Evolutionary conservation across 2,113 vertebrate species (phyloP).

Genomic region (Baryphthengus martii): DNA sequence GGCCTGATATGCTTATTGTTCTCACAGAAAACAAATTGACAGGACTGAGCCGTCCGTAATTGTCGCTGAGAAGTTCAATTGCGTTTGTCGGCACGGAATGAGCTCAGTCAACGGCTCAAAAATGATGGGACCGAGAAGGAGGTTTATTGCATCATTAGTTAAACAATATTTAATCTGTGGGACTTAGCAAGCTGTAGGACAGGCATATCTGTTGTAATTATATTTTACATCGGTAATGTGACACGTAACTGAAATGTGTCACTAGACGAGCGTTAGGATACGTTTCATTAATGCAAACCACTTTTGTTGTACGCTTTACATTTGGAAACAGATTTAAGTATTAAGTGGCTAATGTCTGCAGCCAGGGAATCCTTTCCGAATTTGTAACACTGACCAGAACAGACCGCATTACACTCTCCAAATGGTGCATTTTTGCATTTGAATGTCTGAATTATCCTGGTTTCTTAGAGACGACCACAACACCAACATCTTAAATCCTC

Average conservation of each 20-base stretch:
- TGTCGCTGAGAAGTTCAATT: neutral
- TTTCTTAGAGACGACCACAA: conserved; percentile 87
- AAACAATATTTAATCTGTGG: conserved; percentile 61
- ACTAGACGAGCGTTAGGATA: conserved; percentile 54
- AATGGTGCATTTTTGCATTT: conserved; percentile 88
- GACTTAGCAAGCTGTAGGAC: conserved; percentile 51
- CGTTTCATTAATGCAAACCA: conserved; percentile 77
- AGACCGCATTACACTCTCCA: conserved; percentile 87
- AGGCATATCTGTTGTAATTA: conserved; percentile 73
- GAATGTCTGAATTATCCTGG: conserved; percentile 87
- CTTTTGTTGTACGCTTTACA: conserved; percentile 86
- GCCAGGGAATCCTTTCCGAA: conserved; percentile 83
- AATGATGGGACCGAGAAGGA: neutral
- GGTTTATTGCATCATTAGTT: conserved; percentile 52
- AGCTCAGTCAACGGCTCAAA: neutral
- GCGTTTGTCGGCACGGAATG: conserved; percentile 28
- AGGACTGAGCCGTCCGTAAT: neutral
- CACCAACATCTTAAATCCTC: conserved; percentile 94
- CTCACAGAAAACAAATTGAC: neutral
- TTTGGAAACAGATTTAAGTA: conserved; percentile 88
- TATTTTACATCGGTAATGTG: conserved; percentile 71
- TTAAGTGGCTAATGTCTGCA: conserved; percentile 85
- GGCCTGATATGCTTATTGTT: neutral
- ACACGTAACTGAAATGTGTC: conserved; percentile 74
- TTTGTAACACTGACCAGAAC: conserved; percentile 86